Base-by-base conservation (phyloP, 2,888 invertebrate genomes). In the Parthenolecanium corni region DNA sequence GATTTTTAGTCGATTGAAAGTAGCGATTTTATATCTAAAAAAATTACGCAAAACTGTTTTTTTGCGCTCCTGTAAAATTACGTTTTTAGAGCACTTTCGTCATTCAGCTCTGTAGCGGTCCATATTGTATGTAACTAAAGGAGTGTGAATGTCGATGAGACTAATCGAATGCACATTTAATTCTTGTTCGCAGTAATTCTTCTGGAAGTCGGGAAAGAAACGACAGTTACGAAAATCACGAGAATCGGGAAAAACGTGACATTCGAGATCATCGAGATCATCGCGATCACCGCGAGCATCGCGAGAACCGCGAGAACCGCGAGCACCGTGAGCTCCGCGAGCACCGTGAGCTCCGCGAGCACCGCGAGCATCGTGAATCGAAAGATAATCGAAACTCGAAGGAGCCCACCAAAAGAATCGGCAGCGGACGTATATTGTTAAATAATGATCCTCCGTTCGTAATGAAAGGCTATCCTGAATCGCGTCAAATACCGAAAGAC, bases 381-480 rank as follows among this genome's bases (percentile, higher is more conserved):
- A 51, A 49, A 14, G 61, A 61, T 25, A 61, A 38, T 36, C 47
- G 49, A 20, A 51, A 51, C 18, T 21, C 18, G 18, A 25, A 31
- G 9, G 36, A 44, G n/a, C 25, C 47, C 31, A 25, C 62, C 36
- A 64, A 64, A 36, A 36, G 66, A 38, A 64, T 66, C 25, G 66
- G 66, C 4, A 66, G 66, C 62, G 66, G 66, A 49, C 62, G 66
- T 23, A 61, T 61, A 16, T 40, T 61, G n/a, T 58, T 47, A 6
- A 38, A 23, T n/a, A 49, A 23, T 21, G 61, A 61, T 40, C 61
- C 61, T 25, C 40, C 25, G 12, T 51, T 51, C 12, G 61, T 49
- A 21, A 61, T 61, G 4, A 20, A 51, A 20, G 61, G 61, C 21
- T 61, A 61, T 40, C 57, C 44, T 25, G 61, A 61, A n/a, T 25